Evolutionary conservation across 2,797 vertebrate species (phyloP).

Genomic region (Oryzias dopingdopingensis): DNA sequence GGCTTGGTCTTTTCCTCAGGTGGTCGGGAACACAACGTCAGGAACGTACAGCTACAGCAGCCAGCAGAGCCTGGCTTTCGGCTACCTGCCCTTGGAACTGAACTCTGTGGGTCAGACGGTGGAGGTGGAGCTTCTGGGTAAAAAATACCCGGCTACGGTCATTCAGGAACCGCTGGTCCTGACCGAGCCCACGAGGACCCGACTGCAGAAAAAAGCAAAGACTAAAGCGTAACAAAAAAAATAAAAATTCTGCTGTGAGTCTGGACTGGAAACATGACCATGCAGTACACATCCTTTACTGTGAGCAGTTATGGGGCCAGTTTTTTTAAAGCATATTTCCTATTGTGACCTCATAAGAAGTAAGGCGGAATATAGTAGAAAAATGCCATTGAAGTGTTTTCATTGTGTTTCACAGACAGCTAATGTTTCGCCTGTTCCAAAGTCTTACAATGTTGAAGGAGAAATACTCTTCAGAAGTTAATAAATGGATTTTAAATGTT

Average conservation of each 20-base stretch:
- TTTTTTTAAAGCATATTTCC: neutral
- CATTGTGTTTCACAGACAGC: slow-evolving; percentile 7
- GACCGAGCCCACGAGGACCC: slow-evolving; percentile 86
- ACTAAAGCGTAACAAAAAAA: slow-evolving; percentile 54
- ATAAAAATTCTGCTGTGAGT: slow-evolving; percentile 17
- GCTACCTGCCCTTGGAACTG: slow-evolving; percentile 86
- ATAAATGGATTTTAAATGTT: slow-evolving; percentile 26
- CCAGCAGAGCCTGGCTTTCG: slow-evolving; percentile 90
- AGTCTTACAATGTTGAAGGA: slow-evolving; percentile 23
- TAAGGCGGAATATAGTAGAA: slow-evolving; percentile 1
- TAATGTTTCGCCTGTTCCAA: slow-evolving; percentile 1
- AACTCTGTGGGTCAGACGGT: slow-evolving; percentile 85
- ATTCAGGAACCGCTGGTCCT: slow-evolving; percentile 87
- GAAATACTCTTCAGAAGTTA: slow-evolving; percentile 41
- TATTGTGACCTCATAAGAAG: neutral
- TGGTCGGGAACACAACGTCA: slow-evolving; percentile 95
- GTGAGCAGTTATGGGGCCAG: slow-evolving; percentile 6
- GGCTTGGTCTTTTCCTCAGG: slow-evolving; percentile 69
- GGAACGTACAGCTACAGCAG: slow-evolving; percentile 90
- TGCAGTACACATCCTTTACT: neutral
- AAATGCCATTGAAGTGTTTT: neutral
- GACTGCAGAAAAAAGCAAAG: slow-evolving; percentile 82
- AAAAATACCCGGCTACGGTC: slow-evolving; percentile 83
- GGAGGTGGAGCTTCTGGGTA: slow-evolving; percentile 90
- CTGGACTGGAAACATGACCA: neutral